These are phyloP conservation scores for Mesaphorura yosii DNA, from an alignment of 1,140 invertebrate genomes.

Conservation along the genomic window DNA sequence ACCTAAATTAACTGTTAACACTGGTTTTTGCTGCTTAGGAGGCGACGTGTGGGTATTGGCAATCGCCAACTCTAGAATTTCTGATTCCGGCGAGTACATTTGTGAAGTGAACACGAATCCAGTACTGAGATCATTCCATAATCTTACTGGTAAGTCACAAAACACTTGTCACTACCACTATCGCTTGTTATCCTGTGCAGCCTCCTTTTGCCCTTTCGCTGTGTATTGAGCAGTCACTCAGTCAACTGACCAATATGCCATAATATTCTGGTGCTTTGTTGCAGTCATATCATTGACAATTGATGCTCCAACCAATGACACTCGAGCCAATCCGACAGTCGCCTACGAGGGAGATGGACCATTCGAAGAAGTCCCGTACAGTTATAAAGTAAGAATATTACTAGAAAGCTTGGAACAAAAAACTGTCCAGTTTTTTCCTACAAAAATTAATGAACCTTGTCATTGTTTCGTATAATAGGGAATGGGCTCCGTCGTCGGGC, in stretches of 20 bases:
- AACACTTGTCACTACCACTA: not conserved
- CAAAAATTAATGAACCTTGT: not conserved
- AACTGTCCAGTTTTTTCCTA: not conserved
- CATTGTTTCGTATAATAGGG: constrained; percentile 16
- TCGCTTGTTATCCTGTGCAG: not conserved
- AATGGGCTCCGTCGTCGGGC: constrained; percentile 33
- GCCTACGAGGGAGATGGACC: constrained; percentile 11
- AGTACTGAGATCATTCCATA: constrained; percentile 58
- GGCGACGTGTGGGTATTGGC: constrained; percentile 73
- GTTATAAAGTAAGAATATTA: constrained; percentile 21
- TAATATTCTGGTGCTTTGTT: not conserved
- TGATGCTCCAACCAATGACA: constrained; percentile 16
- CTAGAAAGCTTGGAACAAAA: not conserved
- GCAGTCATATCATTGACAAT: constrained; percentile 41
- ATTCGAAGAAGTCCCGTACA: constrained; percentile 14
- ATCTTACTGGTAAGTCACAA: constrained; percentile 51
- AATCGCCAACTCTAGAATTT: constrained; percentile 52
- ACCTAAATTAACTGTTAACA: too few species aligned
- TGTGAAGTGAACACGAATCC: constrained; percentile 73
- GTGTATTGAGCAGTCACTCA: not conserved
- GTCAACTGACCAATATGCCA: not conserved
- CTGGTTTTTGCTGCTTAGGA: constrained; percentile 36
- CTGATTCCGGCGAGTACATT: constrained; percentile 63
- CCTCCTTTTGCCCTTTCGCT: not conserved
- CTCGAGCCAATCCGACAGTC: constrained; percentile 1